phyloP scores from a whole-genome alignment of 1,140 invertebrate genomes.

The Carcinoscorpius rotundicauda region DNA sequence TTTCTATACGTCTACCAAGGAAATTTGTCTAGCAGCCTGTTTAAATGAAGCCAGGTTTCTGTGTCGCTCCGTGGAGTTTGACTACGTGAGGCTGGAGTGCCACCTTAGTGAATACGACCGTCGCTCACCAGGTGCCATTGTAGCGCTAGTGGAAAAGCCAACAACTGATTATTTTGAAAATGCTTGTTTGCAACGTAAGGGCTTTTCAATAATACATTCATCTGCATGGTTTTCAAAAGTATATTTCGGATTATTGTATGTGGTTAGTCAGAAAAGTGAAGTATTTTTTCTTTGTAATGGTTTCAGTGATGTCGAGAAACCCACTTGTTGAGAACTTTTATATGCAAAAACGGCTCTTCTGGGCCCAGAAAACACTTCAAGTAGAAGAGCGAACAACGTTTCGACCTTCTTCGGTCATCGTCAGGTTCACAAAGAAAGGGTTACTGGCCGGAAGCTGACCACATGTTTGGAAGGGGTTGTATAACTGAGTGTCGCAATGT shows the following conservation, averaged over 20 bases:
- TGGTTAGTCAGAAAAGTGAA: not conserved
- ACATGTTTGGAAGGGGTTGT: no score
- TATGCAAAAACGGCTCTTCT: no score
- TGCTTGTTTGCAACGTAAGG: constrained; percentile 52
- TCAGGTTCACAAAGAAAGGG: no score
- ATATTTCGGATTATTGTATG: not conserved
- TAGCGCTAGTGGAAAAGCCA: constrained; percentile 69
- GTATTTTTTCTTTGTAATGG: not conserved
- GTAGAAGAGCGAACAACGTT: no score
- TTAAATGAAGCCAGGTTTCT: constrained; percentile 78
- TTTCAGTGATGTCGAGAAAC: not conserved
- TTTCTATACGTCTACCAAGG: constrained; percentile 84
- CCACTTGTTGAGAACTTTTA: not conserved
- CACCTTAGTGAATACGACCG: constrained; percentile 77
- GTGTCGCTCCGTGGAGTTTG: constrained; percentile 83
- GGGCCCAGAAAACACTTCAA: no score
- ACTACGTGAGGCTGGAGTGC: constrained; percentile 81
- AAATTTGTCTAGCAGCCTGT: constrained; percentile 80
- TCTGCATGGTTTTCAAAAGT: not conserved
- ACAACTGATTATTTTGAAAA: constrained; percentile 93
- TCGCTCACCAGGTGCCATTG: constrained; percentile 54
- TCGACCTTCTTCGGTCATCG: no score
- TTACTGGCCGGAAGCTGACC: no score
- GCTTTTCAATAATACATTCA: not conserved
- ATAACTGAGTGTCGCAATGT: no score